phyloP scores from a whole-genome alignment of 1,140 invertebrate genomes.

The Probaryconus sp. region DNA sequence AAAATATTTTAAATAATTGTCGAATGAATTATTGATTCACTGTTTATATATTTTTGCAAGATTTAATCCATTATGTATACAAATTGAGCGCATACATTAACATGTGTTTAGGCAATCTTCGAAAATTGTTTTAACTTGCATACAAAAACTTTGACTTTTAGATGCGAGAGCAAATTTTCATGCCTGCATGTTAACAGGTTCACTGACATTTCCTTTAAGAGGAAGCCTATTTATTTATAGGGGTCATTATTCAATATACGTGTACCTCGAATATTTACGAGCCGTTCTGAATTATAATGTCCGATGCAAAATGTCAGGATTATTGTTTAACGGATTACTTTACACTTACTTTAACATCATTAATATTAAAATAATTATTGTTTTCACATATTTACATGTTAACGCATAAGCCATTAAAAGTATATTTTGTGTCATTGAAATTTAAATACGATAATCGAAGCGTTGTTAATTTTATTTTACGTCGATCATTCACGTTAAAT shows the following conservation, averaged over 20 bases:
- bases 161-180: conserved; percentile 31
- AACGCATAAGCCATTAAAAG: too few species aligned
- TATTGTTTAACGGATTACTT: not conserved
- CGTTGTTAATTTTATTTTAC: too few species aligned
- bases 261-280: conserved; percentile 36
- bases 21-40: too few species aligned
- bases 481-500: too few species aligned
- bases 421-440: too few species aligned
- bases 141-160: conserved; percentile 43
- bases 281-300: conserved; percentile 18
- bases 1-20: too few species aligned
- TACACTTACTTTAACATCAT: too few species aligned
- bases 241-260: conserved; percentile 48
- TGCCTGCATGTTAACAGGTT: conserved; percentile 42
- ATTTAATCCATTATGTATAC: conserved; percentile 7
- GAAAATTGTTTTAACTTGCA: conserved; percentile 24
- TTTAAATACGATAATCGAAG: too few species aligned
- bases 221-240: conserved; percentile 52
- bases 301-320: conserved; percentile 40
- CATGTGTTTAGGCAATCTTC: not conserved
- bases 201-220: conserved; percentile 50
- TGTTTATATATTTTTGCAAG: too few species aligned
- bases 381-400: too few species aligned
- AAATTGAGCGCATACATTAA: conserved; percentile 20
- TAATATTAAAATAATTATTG: too few species aligned